A percentile compares a stretch with the other conserved stretches of the same genome.
phyloP scores from a whole-genome alignment of 35 echinoderm and acorn worm genomes.

The Hemicentrotus pulcherrimus region DNA sequence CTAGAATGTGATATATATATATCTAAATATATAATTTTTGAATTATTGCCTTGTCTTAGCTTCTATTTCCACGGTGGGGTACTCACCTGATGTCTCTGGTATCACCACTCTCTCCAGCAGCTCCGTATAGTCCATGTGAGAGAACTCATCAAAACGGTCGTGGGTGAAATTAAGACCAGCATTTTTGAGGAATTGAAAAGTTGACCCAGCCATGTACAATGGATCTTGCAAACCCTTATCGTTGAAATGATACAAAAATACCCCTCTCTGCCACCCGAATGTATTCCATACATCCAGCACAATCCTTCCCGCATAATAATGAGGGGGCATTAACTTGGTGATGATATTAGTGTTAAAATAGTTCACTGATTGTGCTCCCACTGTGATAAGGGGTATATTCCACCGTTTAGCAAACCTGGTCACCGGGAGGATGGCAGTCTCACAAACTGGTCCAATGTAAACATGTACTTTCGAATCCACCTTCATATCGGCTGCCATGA shows the following conservation, averaged over 20 bases:
- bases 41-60: too few relatives aligned
- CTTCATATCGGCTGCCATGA: conserved; percentile 18
- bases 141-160: conserved; percentile 17
- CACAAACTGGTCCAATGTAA: conserved; percentile 57
- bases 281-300: not conserved
- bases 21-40: too few relatives aligned
- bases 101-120: not conserved
- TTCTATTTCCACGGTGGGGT: not conserved
- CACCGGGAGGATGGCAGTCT: conserved; percentile 45
- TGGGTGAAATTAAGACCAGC: not conserved
- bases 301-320: not conserved
- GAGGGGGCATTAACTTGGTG: conserved; percentile 33
- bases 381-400: conserved; percentile 66
- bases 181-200: not conserved
- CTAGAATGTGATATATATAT: too few relatives aligned
- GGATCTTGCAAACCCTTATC: conserved; percentile 19
- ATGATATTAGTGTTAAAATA: not conserved
- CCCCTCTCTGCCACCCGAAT: not conserved
- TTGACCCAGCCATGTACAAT: conserved; percentile 14
- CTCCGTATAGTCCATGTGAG: not conserved
- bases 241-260: not conserved
- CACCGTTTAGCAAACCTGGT: conserved; percentile 46
- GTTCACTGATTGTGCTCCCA: conserved; percentile 25
- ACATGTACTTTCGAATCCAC: conserved; percentile 45
- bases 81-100: conserved; percentile 27